Conservation (phyloP, 2,113 vertebrate genomes). For the Desmodus rotundus region DNA sequence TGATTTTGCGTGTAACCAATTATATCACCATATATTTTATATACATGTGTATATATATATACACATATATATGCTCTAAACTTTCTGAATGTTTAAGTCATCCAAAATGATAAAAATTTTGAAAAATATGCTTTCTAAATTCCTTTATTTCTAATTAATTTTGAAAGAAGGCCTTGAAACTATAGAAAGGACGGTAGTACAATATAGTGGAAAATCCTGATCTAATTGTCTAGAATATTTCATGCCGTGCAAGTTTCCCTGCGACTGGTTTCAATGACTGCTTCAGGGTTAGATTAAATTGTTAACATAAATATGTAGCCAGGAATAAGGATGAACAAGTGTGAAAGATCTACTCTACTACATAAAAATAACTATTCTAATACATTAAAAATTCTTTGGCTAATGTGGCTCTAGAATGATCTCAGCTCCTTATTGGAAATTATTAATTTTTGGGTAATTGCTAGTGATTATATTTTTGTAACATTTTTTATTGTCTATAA, state of each 20-base stretch:
- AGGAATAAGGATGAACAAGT: not conserved
- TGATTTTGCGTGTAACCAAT: not conserved
- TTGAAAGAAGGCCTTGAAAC: not conserved
- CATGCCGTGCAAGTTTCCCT: not conserved
- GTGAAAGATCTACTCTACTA: not conserved
- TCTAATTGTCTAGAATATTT: not conserved
- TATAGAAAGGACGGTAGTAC: not conserved
- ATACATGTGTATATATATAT: no score
- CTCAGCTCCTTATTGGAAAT: not conserved
- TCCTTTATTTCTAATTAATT: not conserved
- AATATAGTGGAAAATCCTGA: not conserved
- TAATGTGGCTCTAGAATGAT: not conserved
- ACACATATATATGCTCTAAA: not conserved
- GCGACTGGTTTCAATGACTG: not conserved
- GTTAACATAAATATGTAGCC: not conserved
- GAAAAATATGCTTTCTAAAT: not conserved
- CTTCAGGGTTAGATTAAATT: not conserved
- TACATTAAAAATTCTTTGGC: not conserved
- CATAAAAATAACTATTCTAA: not conserved
- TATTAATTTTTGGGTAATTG: not conserved
- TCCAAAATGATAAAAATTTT: not conserved
- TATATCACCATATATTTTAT: not conserved
- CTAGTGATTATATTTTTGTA: not conserved
- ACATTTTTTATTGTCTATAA: not conserved
- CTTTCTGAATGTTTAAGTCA: not conserved